Base-by-base conservation (phyloP, 1,140 invertebrate species). In the Portunus trituberculatus region DNA sequence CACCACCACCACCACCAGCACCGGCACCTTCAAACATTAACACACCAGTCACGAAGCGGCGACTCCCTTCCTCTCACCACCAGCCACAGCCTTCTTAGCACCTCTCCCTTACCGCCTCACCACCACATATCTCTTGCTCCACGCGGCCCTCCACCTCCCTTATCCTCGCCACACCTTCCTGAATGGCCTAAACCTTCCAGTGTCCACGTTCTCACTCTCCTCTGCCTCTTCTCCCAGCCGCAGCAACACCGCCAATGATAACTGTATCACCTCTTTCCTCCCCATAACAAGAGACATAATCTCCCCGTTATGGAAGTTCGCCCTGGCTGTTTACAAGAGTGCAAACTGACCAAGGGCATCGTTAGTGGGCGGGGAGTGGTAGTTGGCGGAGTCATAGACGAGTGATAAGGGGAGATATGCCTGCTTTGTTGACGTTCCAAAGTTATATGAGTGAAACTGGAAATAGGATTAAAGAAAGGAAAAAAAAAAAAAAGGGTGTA, bases 261-360 rank as follows among this genome's bases (percentile, higher is more conserved):
- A 39, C 39, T 39, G 39, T 39, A 39, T 39, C 39, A 6, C 39
- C 39, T 39, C 39, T 39, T 39, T 39, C 52, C 20, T 59, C 52
- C 52, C 52, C 52, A 59, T 20, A 20, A 12, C 67, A 20, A n/a
- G 12, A n/a, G 67, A 76, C 67, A 76, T 76, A 25, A 76, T 76
- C 67, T n/a, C 20, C 67, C 67, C 20, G 67, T 76, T 76, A 76
- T 76, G 67, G 67, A 76, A n/a, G 67, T 8, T n/a, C 25, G 20
- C n/a, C n/a, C 6, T 2, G 67, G 67, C 6, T 76, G 67, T 76
- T 76, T n/a, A 76, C 67, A 76, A 76, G 67, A 76, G 67, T 76
- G 67, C 67, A n/a, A 76, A 76, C 67, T 76, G 67, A 76, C 67
- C 67, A 76, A n/a, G 67, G 67, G 67, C 67, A 7, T 76, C n/a